These are phyloP conservation scores for Pelusios castaneus DNA, from an alignment of 2,113 vertebrate species.

Conservation along the genomic window DNA sequence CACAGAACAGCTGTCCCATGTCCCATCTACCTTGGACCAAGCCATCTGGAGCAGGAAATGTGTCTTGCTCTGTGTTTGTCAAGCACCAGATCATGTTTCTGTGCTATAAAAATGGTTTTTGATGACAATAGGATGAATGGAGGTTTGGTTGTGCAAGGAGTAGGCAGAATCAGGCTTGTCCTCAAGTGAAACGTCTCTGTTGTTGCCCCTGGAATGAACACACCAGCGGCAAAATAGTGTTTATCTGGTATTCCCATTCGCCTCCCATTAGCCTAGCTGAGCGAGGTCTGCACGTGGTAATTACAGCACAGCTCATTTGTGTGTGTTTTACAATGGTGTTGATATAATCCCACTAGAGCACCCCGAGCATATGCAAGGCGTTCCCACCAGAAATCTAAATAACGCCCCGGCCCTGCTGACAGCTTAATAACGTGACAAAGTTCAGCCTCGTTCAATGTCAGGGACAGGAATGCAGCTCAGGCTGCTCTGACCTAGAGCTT, in stretches of 20 bases:
- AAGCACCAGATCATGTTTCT: not conserved
- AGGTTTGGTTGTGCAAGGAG: not conserved
- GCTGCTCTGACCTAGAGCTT: constrained; percentile 77
- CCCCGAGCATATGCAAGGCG: constrained; percentile 79
- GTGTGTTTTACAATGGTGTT: constrained; percentile 83
- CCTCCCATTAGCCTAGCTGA: constrained; percentile 59
- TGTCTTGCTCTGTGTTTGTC: not conserved
- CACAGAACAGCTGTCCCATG: not conserved
- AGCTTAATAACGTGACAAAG: constrained; percentile 89
- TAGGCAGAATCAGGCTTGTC: not conserved
- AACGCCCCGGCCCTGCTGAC: constrained; percentile 80
- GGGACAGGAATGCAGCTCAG: constrained; percentile 79
- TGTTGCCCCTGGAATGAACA: constrained; percentile 47
- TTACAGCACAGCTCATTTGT: constrained; percentile 76
- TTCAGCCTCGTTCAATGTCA: constrained; percentile 82
- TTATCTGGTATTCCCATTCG: constrained; percentile 70
- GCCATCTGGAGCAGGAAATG: not conserved
- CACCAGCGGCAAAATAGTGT: constrained; percentile 37
- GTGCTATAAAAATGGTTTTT: not conserved
- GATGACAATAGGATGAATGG: not conserved
- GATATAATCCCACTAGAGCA: constrained; percentile 83
- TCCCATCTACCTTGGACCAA: not conserved
- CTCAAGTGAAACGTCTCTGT: constrained; percentile 22
- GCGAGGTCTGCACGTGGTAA: constrained; percentile 68
- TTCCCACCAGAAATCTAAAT: constrained; percentile 87